Percentiles rank a stretch among this genome's conserved stretches.
Evolutionary conservation across 1,140 invertebrate species (phyloP).

Genomic region (Carcinoscorpius rotundicauda): DNA sequence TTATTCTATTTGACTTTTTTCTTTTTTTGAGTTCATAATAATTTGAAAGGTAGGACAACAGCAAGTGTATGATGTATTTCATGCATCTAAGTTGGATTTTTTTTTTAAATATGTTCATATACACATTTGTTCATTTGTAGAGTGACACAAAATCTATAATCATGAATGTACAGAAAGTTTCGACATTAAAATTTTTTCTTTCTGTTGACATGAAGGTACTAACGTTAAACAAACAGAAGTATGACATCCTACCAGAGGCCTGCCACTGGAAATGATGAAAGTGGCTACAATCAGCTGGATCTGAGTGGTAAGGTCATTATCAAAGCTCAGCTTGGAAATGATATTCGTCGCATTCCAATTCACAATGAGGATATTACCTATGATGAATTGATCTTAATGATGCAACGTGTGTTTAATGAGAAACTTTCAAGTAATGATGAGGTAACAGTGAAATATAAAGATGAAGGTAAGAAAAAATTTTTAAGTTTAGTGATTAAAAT

Average conservation of each 20-base stretch:
- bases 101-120: too few relatives aligned
- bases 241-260: not conserved
- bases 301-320: constrained; percentile 43
- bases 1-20: too few relatives aligned
- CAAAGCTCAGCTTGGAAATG: constrained; percentile 52
- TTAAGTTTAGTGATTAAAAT: not conserved
- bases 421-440: constrained; percentile 52
- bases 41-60: too few relatives aligned
- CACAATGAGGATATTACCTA: constrained; percentile 66
- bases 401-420: constrained; percentile 57
- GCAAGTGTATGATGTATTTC: too few relatives aligned
- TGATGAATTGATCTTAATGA: constrained; percentile 62
- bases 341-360: constrained; percentile 56
- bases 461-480: constrained; percentile 43
- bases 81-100: too few relatives aligned
- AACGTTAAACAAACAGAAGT: not conserved
- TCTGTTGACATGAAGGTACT: too few relatives aligned
- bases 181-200: too few relatives aligned
- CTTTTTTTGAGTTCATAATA: too few relatives aligned
- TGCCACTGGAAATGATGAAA: constrained; percentile 12
- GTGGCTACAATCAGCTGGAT: constrained; percentile 30
- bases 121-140: too few relatives aligned
- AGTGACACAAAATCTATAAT: too few relatives aligned
- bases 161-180: too few relatives aligned
- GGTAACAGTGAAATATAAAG: constrained; percentile 58